phyloP scores from a whole-genome alignment of 2,797 vertebrate species.

The Chelon labrosus region DNA sequence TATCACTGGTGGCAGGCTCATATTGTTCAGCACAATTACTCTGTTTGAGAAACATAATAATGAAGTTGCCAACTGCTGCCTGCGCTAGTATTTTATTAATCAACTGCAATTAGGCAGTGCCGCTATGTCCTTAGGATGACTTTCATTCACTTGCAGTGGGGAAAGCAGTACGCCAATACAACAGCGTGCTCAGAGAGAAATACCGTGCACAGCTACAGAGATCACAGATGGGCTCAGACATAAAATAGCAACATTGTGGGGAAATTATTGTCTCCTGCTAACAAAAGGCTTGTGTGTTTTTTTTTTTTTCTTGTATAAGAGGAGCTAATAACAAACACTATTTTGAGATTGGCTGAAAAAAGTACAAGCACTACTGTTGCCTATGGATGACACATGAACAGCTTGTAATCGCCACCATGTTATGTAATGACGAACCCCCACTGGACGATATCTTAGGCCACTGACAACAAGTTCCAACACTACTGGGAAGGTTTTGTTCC shows the following conservation, averaged over 20 bases:
- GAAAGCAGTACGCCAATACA: slow-evolving; percentile 20
- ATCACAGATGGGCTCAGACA: slow-evolving; percentile 61
- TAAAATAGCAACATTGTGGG: slow-evolving; percentile 51
- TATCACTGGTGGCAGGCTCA: slow-evolving; percentile 70
- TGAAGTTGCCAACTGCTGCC: slow-evolving; percentile 73
- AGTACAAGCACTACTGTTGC: background rate
- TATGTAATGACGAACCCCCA: no score
- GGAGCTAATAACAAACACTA: slow-evolving; percentile 20
- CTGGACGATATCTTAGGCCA: background rate
- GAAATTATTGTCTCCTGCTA: slow-evolving; percentile 42
- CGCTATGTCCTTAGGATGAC: slow-evolving; percentile 76
- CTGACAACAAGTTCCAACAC: background rate
- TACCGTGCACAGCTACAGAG: slow-evolving; percentile 11
- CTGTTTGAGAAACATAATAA: slow-evolving; percentile 78
- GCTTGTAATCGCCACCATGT: background rate
- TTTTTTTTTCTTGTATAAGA: slow-evolving; percentile 28
- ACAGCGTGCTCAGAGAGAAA: slow-evolving; percentile 26
- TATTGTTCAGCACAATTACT: slow-evolving; percentile 76
- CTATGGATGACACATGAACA: background rate
- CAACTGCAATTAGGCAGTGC: slow-evolving; percentile 71
- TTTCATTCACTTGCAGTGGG: slow-evolving; percentile 53
- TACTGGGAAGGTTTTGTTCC: background rate
- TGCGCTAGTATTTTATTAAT: slow-evolving; percentile 80
- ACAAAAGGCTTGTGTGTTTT: slow-evolving; percentile 34
- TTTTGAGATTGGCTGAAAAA: slow-evolving; percentile 17